phyloP scores from a whole-genome alignment of 92 coral and sea anemone species.

The Actinostola sp. region DNA sequence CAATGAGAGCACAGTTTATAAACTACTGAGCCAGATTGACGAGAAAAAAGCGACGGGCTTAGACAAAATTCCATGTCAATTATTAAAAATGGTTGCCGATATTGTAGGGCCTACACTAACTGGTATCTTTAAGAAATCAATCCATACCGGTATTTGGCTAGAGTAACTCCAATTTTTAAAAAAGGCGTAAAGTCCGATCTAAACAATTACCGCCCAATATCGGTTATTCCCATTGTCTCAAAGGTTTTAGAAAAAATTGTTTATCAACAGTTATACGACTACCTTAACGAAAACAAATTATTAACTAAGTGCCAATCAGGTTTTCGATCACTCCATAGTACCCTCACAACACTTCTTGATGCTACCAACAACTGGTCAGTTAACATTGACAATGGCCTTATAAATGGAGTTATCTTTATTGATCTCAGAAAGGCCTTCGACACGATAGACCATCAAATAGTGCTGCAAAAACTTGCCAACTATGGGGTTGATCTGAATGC shows the following conservation, averaged over 20 bases:
- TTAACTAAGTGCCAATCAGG: slow-evolving; percentile 41
- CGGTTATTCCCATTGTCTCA: slow-evolving; percentile 4
- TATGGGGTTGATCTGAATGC: slow-evolving; percentile 31
- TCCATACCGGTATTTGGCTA: slow-evolving; percentile 28
- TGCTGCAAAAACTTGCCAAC: slow-evolving; percentile 31
- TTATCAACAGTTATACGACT: slow-evolving; percentile 20
- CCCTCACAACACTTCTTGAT: slow-evolving; percentile 41
- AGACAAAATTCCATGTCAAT: slow-evolving; percentile 5
- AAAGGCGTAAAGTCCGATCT: slow-evolving; percentile 24
- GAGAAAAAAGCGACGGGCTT: slow-evolving; percentile 11
- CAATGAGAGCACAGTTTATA: slow-evolving; percentile 9
- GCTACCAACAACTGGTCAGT: slow-evolving; percentile 44
- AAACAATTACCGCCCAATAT: slow-evolving; percentile 23
- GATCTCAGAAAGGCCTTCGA: too few species aligned
- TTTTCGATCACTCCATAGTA: slow-evolving; percentile 40
- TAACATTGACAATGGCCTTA: slow-evolving; percentile 37
- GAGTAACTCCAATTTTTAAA: slow-evolving; percentile 34
- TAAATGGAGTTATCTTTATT: slow-evolving; percentile 47
- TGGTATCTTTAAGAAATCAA: background rate
- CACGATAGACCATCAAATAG: slow-evolving; percentile 31
- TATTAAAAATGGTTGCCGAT: slow-evolving; percentile 11
- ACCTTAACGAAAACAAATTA: slow-evolving; percentile 29
- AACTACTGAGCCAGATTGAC: background rate
- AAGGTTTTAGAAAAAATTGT: too few species aligned
- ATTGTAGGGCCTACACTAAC: background rate